Base-by-base conservation (phyloP, 2,888 invertebrate species). In the Quadriops clusia region DNA sequence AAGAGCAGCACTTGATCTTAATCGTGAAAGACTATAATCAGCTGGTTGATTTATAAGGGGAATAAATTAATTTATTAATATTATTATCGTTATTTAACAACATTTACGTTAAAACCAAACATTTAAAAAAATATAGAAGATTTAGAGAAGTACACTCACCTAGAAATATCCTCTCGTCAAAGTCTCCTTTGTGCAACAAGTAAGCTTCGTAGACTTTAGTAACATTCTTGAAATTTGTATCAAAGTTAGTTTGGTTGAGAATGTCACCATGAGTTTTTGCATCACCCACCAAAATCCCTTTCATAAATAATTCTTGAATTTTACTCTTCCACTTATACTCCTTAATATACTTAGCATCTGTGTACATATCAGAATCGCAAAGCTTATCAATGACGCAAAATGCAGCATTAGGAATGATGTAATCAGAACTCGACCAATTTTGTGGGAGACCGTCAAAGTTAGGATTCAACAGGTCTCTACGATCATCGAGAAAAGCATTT, bases 161-260 rank as follows among this genome's bases (percentile, higher is more conserved):
- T 50, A 93, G 70, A 64, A 97, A 90, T 60, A 97, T 86, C 51
- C 94, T 73, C 61, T 98, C 97, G 59, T 98, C 97, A 60, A 97
- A 86, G 59, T 94, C 91, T 2, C 94, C 93, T 37, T 83, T 81
- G 55, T 78, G 86, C 20, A 93, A 64, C 13, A 95, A 83, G 59
- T 83, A 86, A 30, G 84, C 82, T 55, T 94, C 94, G 58, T 98
- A 98, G 7, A 77, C 67, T 56, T 79, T 84, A 45, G 83, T 85
- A 20, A 94, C 65, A 44, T 80, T 77, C 64, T 83, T 87, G 17
- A 80, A 72, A 63, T 94, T 95, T 10, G 66, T 64, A 46, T 93
- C 91, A 64, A 91, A 93, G 51, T 76, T 74, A 8, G 71, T 69
- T 15, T 76, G 64, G 40, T 90, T 84, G 43, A 94, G 64, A 17